phyloP scores from a whole-genome alignment of 92 coral and sea anemone species.

The Scolanthus callimorphus region DNA sequence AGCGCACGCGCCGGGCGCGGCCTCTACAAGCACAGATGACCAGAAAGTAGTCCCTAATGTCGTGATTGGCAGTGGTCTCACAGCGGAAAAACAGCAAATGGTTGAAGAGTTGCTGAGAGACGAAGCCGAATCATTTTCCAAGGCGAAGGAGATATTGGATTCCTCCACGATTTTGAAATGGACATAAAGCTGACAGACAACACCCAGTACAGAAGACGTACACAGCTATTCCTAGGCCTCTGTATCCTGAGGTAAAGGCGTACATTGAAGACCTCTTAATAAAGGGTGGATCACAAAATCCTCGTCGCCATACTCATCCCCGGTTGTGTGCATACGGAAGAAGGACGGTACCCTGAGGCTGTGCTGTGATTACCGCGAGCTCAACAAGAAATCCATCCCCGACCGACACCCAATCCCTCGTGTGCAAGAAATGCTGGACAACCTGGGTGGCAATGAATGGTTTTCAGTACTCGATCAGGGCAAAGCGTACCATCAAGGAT shows the following conservation, averaged over 20 bases:
- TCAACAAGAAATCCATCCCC: neutral
- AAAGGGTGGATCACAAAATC: conserved; percentile 4
- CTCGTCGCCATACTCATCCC: neutral
- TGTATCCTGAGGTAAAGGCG: conserved; percentile 17
- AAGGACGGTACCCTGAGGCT: conserved; percentile 2
- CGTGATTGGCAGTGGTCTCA: neutral
- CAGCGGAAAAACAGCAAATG: neutral
- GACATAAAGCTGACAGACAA: conserved; percentile 8
- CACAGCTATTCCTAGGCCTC: conserved; percentile 8
- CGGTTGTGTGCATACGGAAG: neutral
- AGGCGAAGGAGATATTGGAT: too few species aligned
- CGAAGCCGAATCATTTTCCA: too few species aligned
- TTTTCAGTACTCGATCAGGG: conserved; percentile 74
- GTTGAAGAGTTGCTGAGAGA: conserved; percentile 1
- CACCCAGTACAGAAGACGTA: conserved; percentile 23
- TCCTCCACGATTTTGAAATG: conserved; percentile 6
- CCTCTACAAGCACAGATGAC: too few species aligned
- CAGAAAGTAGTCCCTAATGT: neutral
- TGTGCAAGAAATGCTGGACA: conserved; percentile 56
- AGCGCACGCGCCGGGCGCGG: neutral
- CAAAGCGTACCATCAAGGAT: conserved; percentile 62
- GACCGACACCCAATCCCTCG: conserved; percentile 61
- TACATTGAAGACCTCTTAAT: conserved; percentile 13
- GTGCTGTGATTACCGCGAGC: conserved; percentile 1
- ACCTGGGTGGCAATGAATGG: conserved; percentile 67